Evolutionary conservation across 2,797 vertebrate genomes (phyloP).

Genomic region (Cirrhinus molitorella): DNA sequence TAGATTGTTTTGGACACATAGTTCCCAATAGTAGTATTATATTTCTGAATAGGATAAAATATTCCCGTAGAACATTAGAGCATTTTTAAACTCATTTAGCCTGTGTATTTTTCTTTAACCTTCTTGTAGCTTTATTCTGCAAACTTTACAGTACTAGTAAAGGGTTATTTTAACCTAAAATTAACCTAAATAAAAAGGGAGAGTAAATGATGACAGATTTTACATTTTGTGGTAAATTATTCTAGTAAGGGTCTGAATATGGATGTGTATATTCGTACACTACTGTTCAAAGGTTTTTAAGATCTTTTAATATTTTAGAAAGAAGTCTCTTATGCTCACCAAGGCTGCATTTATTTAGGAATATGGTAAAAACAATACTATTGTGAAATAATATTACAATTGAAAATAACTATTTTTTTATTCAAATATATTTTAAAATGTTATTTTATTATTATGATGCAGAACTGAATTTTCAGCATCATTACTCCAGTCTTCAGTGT

Average conservation of each 20-base stretch:
- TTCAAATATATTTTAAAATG: neutral
- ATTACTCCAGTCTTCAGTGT: neutral
- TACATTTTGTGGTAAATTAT: neutral
- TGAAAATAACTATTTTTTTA: neutral
- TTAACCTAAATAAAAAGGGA: too few relatives aligned
- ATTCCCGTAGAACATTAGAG: neutral
- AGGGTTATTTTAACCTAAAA: neutral
- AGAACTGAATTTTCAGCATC: neutral
- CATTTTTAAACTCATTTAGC: neutral
- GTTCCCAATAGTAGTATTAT: neutral
- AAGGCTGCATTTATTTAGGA: neutral
- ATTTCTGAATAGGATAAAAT: neutral
- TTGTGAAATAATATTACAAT: neutral
- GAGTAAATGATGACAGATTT: neutral
- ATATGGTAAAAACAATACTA: too few relatives aligned
- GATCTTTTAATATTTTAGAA: neutral
- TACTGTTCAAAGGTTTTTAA: neutral
- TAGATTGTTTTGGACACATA: neutral
- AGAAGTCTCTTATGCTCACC: neutral
- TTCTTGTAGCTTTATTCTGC: neutral
- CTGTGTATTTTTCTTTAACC: neutral
- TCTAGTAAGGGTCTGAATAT: neutral
- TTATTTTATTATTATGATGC: neutral
- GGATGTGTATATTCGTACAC: neutral
- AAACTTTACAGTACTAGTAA: neutral